Base-by-base conservation (phyloP, 2,888 invertebrate genomes). In the Vanessa cardui region DNA sequence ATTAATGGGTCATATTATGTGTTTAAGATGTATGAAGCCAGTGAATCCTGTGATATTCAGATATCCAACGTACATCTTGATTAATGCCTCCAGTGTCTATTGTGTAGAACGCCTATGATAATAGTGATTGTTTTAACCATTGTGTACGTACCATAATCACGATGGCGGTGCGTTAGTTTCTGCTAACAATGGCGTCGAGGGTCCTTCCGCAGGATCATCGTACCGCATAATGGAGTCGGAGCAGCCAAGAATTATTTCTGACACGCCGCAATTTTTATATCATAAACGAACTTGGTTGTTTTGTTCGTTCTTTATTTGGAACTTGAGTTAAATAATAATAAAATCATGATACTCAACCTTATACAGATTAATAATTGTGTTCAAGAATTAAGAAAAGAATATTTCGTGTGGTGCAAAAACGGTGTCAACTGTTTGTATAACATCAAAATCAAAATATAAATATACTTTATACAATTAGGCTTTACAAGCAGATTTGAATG, bases 151-250 rank as follows among this genome's bases (percentile, higher is more conserved):
- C 65, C 33, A 33, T 60, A 65, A 65, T 65, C 65, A 45, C 65
- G 21, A 52, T 33, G 65, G 21, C 60, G 47, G 60, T 56, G 46
- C 54, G 65, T 46, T 54, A 60, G 45, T 61, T 21, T 33, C 56
- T 56, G 54, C 68, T 64, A 68, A 68, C 64, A 68, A 68, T 64
- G 44, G 56, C 68, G 68, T 68, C 12, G 64, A 64, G 64, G 64
- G 49, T 59, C 64, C 47, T 64, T 64, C 60, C 64, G 56, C 47
- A 66, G 66, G 64, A 64, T 61, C 56, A 64, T 64, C 64, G 39
- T 45, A 21, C 54, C 58, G 63, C 52, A 61, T 68, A 68, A 68
- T 68, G 59, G 63, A 68, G 47, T 60, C 58, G 44, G 31, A 18
- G 26, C 39, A 56, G 64, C 54, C 68, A 56, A 65, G 59, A 65